These are phyloP conservation scores for Arremon brunneinucha DNA, from an alignment of 2,797 vertebrate genomes.

Conservation along the genomic window DNA sequence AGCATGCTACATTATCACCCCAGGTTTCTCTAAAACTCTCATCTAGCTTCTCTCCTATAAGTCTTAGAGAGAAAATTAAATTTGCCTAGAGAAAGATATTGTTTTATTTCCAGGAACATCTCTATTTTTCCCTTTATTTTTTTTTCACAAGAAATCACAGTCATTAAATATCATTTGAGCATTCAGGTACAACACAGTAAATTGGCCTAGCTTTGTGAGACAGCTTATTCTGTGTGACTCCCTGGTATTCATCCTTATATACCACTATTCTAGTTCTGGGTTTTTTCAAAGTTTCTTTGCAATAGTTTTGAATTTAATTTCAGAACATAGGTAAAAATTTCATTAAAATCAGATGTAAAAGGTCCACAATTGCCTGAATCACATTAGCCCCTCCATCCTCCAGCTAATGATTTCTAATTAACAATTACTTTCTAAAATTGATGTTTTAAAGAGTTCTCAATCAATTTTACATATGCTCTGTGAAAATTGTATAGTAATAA, in stretches of 20 bases:
- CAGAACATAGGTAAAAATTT: background rate
- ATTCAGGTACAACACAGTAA: conserved; percentile 34
- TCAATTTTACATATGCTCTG: background rate
- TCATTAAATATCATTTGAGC: conserved; percentile 48
- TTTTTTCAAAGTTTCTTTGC: background rate
- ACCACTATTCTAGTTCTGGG: background rate
- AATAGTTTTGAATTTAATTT: background rate
- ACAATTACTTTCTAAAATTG: background rate
- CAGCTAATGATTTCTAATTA: background rate
- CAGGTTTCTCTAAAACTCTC: background rate
- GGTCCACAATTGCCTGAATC: background rate
- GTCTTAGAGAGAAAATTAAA: conserved; percentile 17
- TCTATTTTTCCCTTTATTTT: background rate
- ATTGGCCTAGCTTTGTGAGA: background rate
- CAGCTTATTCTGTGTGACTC: background rate
- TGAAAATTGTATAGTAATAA: background rate
- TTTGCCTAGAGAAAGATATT: conserved; percentile 23
- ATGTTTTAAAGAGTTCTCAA: background rate
- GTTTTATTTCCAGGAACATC: conserved; percentile 7
- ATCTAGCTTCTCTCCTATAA: background rate
- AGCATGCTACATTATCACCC: background rate
- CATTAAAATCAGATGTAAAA: background rate
- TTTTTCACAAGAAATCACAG: background rate
- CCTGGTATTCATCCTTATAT: background rate
- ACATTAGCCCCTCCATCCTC: background rate